Evolutionary conservation across 1,140 invertebrate species (phyloP).

Genomic region (Berghia stephanieae): DNA sequence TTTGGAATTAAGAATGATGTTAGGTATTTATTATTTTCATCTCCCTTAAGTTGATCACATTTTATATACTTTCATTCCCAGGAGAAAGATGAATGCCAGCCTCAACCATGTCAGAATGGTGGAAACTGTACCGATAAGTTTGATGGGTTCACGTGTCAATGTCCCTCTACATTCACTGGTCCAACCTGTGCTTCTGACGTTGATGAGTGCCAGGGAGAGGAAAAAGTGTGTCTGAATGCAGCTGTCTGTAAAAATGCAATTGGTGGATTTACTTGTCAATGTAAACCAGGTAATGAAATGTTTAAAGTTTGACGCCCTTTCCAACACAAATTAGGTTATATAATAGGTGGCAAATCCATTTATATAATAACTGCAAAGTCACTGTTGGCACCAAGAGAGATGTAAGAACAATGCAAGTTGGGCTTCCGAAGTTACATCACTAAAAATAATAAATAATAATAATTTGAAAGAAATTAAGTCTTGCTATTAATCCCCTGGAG

Average conservation of each 20-base stretch:
- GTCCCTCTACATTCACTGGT: conserved; percentile 69
- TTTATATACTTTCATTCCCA: too few species aligned
- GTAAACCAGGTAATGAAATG: conserved; percentile 67
- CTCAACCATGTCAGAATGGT: conserved; percentile 52
- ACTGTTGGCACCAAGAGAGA: background rate
- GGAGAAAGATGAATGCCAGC: conserved; percentile 53
- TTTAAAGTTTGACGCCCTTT: background rate
- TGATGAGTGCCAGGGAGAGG: conserved; percentile 17
- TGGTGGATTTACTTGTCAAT: conserved; percentile 85
- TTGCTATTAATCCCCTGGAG: too few species aligned
- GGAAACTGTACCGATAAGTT: conserved; percentile 66
- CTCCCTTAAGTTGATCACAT: too few species aligned
- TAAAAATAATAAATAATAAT: too few species aligned
- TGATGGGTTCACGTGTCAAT: conserved; percentile 90
- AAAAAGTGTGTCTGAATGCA: conserved; percentile 64
- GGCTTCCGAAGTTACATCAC: background rate
- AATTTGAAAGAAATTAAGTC: too few species aligned
- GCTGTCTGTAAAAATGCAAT: conserved; percentile 85
- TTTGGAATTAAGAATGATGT: too few species aligned
- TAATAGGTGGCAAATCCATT: background rate
- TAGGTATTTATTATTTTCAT: too few species aligned
- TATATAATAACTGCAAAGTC: background rate
- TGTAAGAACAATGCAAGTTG: background rate
- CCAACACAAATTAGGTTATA: background rate
- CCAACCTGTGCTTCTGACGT: conserved; percentile 30